Evolutionary conservation across 2,113 vertebrate species (phyloP), one percentile per base, ranked within the genome.

Genomic region (Cynoglossus semilaevis): DNA sequence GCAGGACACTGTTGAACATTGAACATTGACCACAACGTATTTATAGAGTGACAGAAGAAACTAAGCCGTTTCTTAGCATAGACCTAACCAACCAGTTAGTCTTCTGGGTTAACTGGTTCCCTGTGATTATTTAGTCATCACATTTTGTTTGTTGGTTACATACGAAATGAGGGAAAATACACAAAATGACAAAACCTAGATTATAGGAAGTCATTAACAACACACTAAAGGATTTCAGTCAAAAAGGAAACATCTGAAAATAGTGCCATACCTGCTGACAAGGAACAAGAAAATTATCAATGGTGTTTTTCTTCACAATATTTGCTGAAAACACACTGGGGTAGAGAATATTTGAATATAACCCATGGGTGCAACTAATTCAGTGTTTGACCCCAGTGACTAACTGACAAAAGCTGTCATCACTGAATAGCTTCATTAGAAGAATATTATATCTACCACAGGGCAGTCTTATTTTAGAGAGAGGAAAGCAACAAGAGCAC

Each of bases 341-440:
- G 65, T 70, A 54, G 76, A 72, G 61, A 70, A 68, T 73, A 77
- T 77, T 51, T 43, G 66, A 59, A 46, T 49, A 19, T 40, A 58
- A 72, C 22, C 54, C 43, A 41, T n/a, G 22, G 42, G 60, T 35
- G 13, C 49, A n/a, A 53, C 14, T 12, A 70, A 67, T 52, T 47
- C 37, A 68, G 63, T 36, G 34, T 51, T 38, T 47, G 40, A 29
- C 6, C n/a, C 43, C 10, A n/a, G 50, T 12, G n/a, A 56, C 11
- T 10, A 41, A 41, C 5, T 13, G 14, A 12, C 49, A 59, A 54
- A 59, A 67, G 38, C 68, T 60, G 58, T 70, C 50, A 57, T 52
- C 41, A 13, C 3, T 13, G 14, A 34, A 49, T 62, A 36, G 36
- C 51, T 43, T 57, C 42, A 6, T 9, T 29, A 11, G 42, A 29